Evolutionary conservation across 2,888 invertebrate species (phyloP).

Genomic region (Eledona agricola): DNA sequence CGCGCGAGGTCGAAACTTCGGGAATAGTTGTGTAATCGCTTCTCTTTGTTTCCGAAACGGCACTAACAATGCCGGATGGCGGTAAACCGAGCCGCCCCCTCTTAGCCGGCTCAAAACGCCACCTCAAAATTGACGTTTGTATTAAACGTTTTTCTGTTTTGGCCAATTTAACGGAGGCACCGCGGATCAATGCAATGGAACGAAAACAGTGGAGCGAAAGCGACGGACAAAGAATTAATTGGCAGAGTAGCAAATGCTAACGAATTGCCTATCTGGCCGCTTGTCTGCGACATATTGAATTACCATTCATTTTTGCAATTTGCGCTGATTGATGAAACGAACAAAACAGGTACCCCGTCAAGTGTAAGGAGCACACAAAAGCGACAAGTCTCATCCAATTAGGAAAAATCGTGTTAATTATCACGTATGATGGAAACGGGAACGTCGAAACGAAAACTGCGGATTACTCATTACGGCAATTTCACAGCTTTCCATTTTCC

Average conservation of each 20-base stretch:
- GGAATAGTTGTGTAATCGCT: slow-evolving; percentile 40
- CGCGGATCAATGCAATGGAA: slow-evolving; percentile 38
- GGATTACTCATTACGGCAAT: no score
- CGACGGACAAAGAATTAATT: slow-evolving; percentile 46
- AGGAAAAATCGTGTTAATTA: neutral
- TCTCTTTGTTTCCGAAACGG: slow-evolving; percentile 38
- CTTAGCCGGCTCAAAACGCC: slow-evolving; percentile 26
- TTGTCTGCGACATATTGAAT: slow-evolving; percentile 45
- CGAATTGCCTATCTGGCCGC: slow-evolving; percentile 44
- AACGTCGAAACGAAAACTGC: no score
- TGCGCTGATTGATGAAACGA: slow-evolving; percentile 41
- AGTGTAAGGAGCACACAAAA: slow-evolving; percentile 10
- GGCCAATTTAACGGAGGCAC: slow-evolving; percentile 32
- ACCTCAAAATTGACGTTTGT: slow-evolving; percentile 28
- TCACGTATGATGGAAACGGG: no score
- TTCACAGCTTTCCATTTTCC: no score
- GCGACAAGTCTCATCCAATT: neutral
- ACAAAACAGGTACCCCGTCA: slow-evolving; percentile 29
- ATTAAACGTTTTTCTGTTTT: no score
- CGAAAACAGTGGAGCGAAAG: slow-evolving; percentile 29
- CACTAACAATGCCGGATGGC: slow-evolving; percentile 35
- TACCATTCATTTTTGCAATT: slow-evolving; percentile 43
- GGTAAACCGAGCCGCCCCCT: slow-evolving; percentile 29
- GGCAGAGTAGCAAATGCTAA: slow-evolving; percentile 44
- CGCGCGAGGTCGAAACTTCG: slow-evolving; percentile 37